A percentile compares a stretch with the other conserved stretches of the same genome.
Evolutionary conservation across 1,140 invertebrate genomes (phyloP).

Genomic region (Drosophila persimilis): DNA sequence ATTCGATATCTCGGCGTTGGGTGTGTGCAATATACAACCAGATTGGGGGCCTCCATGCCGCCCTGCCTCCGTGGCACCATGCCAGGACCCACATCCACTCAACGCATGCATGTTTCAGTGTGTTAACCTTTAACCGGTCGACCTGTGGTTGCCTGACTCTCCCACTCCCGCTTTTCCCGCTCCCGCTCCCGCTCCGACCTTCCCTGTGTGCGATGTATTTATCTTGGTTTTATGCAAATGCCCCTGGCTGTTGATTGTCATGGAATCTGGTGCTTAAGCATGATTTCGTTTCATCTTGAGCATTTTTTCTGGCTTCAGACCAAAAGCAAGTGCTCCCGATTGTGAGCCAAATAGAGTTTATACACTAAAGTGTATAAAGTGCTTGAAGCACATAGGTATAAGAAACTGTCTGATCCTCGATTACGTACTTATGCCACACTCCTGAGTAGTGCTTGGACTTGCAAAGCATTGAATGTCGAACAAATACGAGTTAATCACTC

Average conservation of each 20-base stretch:
- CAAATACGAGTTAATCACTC: too few relatives aligned
- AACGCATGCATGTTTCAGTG: slow-evolving; percentile 19
- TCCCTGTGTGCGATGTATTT: slow-evolving; percentile 33
- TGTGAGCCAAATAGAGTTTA: too few relatives aligned
- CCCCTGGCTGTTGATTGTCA: slow-evolving; percentile 44
- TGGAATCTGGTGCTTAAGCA: slow-evolving; percentile 58
- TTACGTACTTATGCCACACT: too few relatives aligned
- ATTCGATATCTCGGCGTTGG: slow-evolving; percentile 30
- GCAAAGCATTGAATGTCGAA: too few relatives aligned
- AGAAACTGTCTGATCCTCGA: too few relatives aligned
- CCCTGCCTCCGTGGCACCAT: background rate
- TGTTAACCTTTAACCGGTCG: slow-evolving; percentile 67
- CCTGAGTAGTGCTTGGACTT: too few relatives aligned
- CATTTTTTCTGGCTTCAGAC: too few relatives aligned
- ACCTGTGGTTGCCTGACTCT: slow-evolving; percentile 45
- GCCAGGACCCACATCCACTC: background rate
- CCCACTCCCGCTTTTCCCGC: slow-evolving; percentile 3
- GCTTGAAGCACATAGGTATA: too few relatives aligned
- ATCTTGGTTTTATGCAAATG: slow-evolving; percentile 64
- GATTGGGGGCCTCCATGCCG: slow-evolving; percentile 13
- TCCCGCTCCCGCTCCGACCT: slow-evolving; percentile 14
- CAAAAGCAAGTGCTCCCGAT: too few relatives aligned
- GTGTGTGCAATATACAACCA: slow-evolving; percentile 32
- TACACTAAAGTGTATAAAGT: too few relatives aligned
- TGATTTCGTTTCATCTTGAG: slow-evolving; percentile 30